Conservation (phyloP, 1,140 invertebrate genomes). For the Microvelia longipes region DNA sequence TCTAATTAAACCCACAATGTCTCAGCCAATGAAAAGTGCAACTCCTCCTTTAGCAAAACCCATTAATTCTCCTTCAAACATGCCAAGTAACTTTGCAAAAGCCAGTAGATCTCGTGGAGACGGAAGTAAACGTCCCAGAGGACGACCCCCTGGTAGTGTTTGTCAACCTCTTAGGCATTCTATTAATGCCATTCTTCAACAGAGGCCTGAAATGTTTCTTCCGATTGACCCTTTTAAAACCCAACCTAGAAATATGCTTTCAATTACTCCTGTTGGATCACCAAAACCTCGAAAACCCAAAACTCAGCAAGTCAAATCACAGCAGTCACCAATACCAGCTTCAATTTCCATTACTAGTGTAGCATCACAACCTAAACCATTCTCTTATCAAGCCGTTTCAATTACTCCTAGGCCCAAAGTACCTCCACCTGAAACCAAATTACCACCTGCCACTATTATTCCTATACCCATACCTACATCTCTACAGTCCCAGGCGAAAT, state of each 20-base stretch:
- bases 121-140: not conserved
- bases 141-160: not conserved
- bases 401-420: not conserved
- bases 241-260: not conserved
- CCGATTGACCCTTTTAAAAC: not conserved
- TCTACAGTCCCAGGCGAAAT: not conserved
- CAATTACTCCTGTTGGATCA: not conserved
- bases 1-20: not conserved
- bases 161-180: not conserved
- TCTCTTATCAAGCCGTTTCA: not conserved
- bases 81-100: not conserved
- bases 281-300: not conserved
- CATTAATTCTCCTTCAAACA: not conserved
- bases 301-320: not conserved
- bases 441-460: conserved; percentile 12
- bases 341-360: not conserved
- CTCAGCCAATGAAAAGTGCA: not conserved
- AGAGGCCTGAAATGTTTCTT: not conserved
- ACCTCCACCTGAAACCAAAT: conserved; percentile 1
- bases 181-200: not conserved
- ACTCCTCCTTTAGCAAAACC: not conserved
- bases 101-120: not conserved
- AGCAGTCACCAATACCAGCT: not conserved
- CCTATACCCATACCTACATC: not conserved
- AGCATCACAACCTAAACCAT: not conserved